Evolutionary conservation across 2,888 invertebrate genomes (phyloP), one percentile per base, ranked within the genome.

Genomic region (Psylliodes chrysocephalus): DNA sequence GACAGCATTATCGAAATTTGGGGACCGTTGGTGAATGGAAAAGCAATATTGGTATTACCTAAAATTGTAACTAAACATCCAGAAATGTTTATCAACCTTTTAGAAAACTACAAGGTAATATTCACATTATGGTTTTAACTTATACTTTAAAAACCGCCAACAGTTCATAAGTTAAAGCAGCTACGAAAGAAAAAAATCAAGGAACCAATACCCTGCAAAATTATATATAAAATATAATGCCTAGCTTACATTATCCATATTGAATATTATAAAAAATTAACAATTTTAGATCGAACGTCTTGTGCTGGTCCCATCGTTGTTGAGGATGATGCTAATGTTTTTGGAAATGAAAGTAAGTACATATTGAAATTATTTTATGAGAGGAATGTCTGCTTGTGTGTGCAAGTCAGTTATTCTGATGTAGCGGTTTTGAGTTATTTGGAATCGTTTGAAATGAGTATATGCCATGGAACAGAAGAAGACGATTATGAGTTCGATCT

Each of bases 1-100:
- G 96, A 96, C 79, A 93, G 95, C 0, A 90, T 94, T 6, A 88
- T 91, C 1, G 96, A 96, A 84, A 89, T 96, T 59, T 95, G 95
- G 91, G 92, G 92, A 0, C 92, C 95, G 0, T 79, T 96, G 44
- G 83, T 95, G 12, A 90, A 90, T 67, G 91, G 90, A 0, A 81
- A 87, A 64, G 86, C 91, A 0, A 79, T 95, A 55, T 79, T 95
- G 14, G 88, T 95, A 2, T 86, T 95, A 6, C 88, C 93, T 0
- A 90, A 89, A 75, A 85, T 86, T 10, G 84, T 89, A 0, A 94
- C 93, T 0, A 89, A 89, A 75, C 90, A 95, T 80, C 93, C 94
- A 0, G 91, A 93, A 75, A 87, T 87, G 68, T 84, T 95, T 46
- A 88, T 94, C 0, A 78, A 84, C 2, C 78, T 89, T 15, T 83